Evolutionary conservation across 2,113 vertebrate species (phyloP), one percentile per base, ranked within the genome.

Genomic region (Chloebia gouldiae): DNA sequence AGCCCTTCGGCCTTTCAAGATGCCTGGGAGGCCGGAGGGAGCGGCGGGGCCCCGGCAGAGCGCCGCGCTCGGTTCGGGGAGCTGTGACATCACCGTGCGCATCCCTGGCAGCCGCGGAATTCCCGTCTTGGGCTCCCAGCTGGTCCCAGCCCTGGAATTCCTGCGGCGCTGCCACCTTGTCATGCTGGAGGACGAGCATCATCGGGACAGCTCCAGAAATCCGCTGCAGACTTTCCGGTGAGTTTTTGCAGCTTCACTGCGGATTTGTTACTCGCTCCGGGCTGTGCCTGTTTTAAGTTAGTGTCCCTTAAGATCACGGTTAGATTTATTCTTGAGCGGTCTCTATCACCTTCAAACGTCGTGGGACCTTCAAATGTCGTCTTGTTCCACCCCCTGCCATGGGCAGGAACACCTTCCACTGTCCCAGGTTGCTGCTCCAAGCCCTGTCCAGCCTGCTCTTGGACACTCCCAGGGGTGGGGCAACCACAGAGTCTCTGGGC

Each of bases 381-480:
- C 7, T 15, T 5, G 9, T 20, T 61, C 33, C 9, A 2, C 3
- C 3, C 4, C 1, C 25, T 21, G 15, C 42, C 17, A 0, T 4
- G 21, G 27, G 7, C 10, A 19, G 39, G 25, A 14, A 6, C 18
- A 4, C 2, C 14, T 68, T 13, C 7, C 8, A 0, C 15, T 9
- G 2, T 12, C 9, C 2, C 40, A 21, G 9, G 35, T 1, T 73
- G 71, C 70, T 51, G 20, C 37, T n/a, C 45, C 20, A 2, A 61
- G 50, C 23, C 20, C 4, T 5, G 1, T 65, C 35, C 60, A 45
- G 0, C 25, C 40, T n/a, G n/a, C n/a, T n/a, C n/a, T 18, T 6
- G 53, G 53, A 54, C 11, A 33, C 12, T 19, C 31, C 10, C 54
- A 24, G 45, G 13, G 11, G 16, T 13, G 51, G 44, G 9, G 2